These are phyloP conservation scores for Chelonia mydas DNA, from an alignment of 2,797 vertebrate species.

Conservation along the genomic window DNA sequence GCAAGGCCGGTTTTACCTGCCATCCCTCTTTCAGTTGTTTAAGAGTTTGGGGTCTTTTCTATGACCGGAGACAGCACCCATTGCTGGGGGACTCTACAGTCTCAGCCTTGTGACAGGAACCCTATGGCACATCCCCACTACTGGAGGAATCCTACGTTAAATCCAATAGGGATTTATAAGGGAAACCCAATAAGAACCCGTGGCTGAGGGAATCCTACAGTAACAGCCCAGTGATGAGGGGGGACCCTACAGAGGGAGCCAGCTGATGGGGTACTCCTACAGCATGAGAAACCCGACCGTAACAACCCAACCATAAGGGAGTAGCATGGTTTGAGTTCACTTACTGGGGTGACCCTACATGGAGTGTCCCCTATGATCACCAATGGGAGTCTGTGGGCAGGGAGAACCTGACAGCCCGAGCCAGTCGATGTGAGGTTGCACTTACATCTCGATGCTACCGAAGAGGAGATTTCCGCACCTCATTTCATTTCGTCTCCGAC, in stretches of 20 bases:
- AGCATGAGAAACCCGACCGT: too few relatives aligned
- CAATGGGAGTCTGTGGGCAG: not conserved
- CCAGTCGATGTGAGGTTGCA: not conserved
- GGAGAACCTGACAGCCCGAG: not conserved
- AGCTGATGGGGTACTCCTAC: not conserved
- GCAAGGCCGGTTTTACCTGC: too few relatives aligned
- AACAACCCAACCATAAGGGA: too few relatives aligned
- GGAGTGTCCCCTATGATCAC: not conserved
- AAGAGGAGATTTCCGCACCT: accelerated
- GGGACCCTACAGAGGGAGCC: not conserved
- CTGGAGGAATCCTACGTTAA: not conserved
- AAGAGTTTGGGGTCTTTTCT: not conserved
- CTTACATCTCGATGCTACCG: not conserved
- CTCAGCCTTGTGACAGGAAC: not conserved
- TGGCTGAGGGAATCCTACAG: not conserved
- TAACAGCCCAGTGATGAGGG: not conserved
- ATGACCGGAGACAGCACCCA: not conserved
- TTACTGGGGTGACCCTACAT: not conserved
- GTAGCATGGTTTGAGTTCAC: not conserved
- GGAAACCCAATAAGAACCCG: not conserved
- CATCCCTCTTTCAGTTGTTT: not conserved
- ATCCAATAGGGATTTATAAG: not conserved
- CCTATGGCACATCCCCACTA: not conserved
- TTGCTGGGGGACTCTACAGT: not conserved
- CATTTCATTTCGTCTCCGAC: accelerated